Conservation (phyloP, 2,113 vertebrate species). For the Centropristis striata region DNA sequence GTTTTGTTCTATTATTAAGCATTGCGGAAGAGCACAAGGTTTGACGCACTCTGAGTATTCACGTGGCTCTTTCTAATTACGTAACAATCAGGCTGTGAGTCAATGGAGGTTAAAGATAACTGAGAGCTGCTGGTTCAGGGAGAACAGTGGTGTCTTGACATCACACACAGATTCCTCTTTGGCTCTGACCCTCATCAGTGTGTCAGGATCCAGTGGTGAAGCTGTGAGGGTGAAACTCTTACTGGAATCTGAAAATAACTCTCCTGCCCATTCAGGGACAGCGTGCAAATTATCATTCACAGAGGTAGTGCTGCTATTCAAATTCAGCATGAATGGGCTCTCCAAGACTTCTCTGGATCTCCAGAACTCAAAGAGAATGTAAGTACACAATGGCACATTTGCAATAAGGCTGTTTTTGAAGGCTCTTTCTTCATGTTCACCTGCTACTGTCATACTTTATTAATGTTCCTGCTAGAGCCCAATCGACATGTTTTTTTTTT, state of each 20-base stretch:
- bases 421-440: neutral
- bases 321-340: slow-evolving; percentile 16
- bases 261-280: neutral
- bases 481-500: too few species aligned
- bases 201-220: neutral
- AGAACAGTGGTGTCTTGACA: neutral
- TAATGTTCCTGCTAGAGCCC: too few species aligned
- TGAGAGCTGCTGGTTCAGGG: neutral
- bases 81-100: slow-evolving; percentile 31
- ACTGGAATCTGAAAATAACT: neutral
- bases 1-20: slow-evolving; percentile 37
- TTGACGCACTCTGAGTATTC: slow-evolving; percentile 31
- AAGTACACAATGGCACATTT: slow-evolving; percentile 34
- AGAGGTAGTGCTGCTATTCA: neutral
- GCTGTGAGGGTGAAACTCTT: neutral
- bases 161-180: slow-evolving; percentile 2
- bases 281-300: slow-evolving; percentile 4
- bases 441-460: too few species aligned
- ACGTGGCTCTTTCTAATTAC: slow-evolving; percentile 22
- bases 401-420: neutral
- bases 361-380: slow-evolving; percentile 38
- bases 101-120: slow-evolving; percentile 40
- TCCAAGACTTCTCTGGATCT: slow-evolving; percentile 20
- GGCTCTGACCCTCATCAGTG: neutral
- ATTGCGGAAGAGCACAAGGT: slow-evolving; percentile 21